Conservation (phyloP, 2,113 vertebrate genomes). For the Plecturocebus donacophilus region DNA sequence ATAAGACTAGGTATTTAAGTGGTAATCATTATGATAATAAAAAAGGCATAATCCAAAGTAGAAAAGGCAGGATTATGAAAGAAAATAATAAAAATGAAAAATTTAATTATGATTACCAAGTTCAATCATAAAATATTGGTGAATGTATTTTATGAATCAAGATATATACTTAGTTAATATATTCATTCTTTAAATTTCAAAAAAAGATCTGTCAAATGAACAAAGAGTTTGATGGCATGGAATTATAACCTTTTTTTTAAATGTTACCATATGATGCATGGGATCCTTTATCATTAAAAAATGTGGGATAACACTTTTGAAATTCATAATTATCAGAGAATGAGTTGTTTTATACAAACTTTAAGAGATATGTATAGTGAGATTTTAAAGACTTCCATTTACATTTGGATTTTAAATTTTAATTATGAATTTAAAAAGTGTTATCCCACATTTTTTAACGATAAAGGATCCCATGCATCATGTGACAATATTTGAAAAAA, state of each 20-base stretch:
- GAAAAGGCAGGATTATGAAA: constrained; percentile 28
- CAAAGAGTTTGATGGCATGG: not conserved
- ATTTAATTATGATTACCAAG: constrained; percentile 48
- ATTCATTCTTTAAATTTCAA: not conserved
- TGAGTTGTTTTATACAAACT: not conserved
- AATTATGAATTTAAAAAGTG: not conserved
- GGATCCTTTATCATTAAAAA: not conserved
- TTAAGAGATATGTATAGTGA: not conserved
- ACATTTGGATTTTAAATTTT: no score
- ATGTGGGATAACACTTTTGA: not conserved
- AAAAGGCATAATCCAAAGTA: constrained; percentile 44
- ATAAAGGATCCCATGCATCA: not conserved
- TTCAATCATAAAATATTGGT: constrained; percentile 4
- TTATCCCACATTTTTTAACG: not conserved
- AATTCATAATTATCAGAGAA: not conserved
- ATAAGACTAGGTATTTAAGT: constrained; percentile 54
- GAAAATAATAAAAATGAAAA: constrained; percentile 20
- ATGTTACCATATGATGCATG: not conserved
- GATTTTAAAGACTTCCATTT: not conserved
- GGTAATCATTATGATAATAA: constrained; percentile 47
- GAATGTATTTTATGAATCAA: not conserved
- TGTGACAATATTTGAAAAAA: not conserved
- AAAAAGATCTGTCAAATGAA: not conserved
- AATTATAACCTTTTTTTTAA: not conserved
- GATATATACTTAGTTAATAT: not conserved